Base-by-base conservation (phyloP, 2,113 vertebrate genomes). In the Ptilonorhynchus violaceus region DNA sequence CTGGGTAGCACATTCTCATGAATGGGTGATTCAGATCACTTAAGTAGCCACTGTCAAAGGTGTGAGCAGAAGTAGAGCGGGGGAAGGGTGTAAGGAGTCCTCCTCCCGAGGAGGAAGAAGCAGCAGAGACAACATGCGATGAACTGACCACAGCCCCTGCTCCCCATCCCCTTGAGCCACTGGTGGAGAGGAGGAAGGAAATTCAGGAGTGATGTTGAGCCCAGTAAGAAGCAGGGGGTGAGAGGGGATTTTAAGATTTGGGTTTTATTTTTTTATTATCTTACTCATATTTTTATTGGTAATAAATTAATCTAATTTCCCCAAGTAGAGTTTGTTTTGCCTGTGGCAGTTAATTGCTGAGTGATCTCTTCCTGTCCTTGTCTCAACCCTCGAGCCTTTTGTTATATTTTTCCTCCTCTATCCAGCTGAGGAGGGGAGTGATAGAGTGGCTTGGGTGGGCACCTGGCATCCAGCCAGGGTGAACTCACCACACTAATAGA, bases 141-240 rank as follows among this genome's bases (percentile, higher is more conserved):
- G 13, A 81, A n/a, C 49, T 64, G 56, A 69, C 23, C 3, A 1
- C 14, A 70, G 22, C 4, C 5, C 2, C 15, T 2, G 3, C 18
- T 59, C 10, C 15, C 49, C 49, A n/a, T 47, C 28, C 2, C 18
- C 10, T 15, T 75, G 8, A 28, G 13, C 13, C 2, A 3, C 19
- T 28, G 50, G 5, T 28, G n/a, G 17, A 52, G 56, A 83, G 18
- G 13, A 46, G 17, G n/a, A 27, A 52, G 28, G n/a, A 24, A 52
- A 53, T 22, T 41, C 13, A 23, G 18, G 25, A 41, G 11, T 64
- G 7, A 44, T 58, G 21, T 3, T 25, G 33, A 69, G 15, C 13
- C 15, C 27, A 30, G 33, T 18, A 46, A 23, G 39, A 64, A 44
- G 6, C 42, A 42, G 11, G 20, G 0, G 0, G 4, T 9, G 3